These are phyloP conservation scores for Gymnoscopelus braueri DNA, from an alignment of 2,797 vertebrate species.

Conservation along the genomic window DNA sequence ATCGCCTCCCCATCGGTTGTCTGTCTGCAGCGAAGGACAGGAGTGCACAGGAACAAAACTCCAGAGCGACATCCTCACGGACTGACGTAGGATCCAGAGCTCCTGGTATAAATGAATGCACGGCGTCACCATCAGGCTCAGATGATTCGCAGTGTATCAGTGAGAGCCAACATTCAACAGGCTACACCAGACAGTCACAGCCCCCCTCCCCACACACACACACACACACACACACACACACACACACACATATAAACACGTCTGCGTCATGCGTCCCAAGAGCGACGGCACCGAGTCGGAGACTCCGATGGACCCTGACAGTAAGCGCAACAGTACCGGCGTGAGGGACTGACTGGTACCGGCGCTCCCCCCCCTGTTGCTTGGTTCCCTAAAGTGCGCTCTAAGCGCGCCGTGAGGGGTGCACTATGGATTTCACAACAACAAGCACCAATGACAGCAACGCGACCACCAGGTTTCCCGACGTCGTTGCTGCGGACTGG, in stretches of 20 bases:
- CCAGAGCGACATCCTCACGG: constrained; percentile 72
- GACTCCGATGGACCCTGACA: constrained; percentile 72
- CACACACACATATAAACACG: constrained; percentile 49
- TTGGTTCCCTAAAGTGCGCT: constrained; percentile 52
- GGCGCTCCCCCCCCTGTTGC: constrained; percentile 27
- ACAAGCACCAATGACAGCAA: constrained; percentile 84
- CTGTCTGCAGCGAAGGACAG: constrained; percentile 59
- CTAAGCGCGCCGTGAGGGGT: constrained; percentile 24
- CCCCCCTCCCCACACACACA: constrained; percentile 3
- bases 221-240: constrained; percentile 7
- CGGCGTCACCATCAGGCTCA: constrained; percentile 76
- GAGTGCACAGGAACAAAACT: constrained; percentile 63
- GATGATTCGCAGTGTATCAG: constrained; percentile 75
- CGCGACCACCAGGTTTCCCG: constrained; percentile 69
- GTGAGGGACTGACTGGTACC: constrained; percentile 69
- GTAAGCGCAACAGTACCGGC: constrained; percentile 59
- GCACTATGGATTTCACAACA: constrained; percentile 79
- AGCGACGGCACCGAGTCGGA: constrained; percentile 67
- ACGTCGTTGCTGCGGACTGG: constrained; percentile 68
- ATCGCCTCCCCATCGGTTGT: constrained; percentile 28
- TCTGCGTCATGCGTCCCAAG: constrained; percentile 81
- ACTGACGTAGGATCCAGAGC: constrained; percentile 79
- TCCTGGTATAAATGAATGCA: constrained; percentile 83
- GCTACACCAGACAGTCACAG: constrained; percentile 45
- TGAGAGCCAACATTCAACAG: constrained; percentile 65